Base-by-base conservation (phyloP, 1,140 invertebrate genomes). In the Akabosia matsudoensis region DNA sequence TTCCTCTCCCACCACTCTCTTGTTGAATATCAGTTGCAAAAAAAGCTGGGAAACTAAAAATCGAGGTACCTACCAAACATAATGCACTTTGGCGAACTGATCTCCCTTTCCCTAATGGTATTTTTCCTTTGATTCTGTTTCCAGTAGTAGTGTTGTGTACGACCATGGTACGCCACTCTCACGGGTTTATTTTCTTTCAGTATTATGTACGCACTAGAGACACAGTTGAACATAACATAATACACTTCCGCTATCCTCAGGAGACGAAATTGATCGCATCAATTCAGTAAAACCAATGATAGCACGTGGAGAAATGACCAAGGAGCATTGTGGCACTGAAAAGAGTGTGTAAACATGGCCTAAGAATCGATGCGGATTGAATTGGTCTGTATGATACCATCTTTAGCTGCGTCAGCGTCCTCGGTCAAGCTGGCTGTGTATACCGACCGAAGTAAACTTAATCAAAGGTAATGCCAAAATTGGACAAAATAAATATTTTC, bases 191-290 rank as follows among this genome's bases (percentile, higher is more conserved):
- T 45, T 45, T 45, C 37, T 45, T 45, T 18, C 37, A 45, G 18
- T 7, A 45, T 10, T 18, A 18, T 45, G 37, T 18, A 45, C 37
- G n/a, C n/a, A n/a, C n/a, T n/a, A n/a, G n/a, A n/a, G n/a, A n/a
- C n/a, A n/a, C n/a, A n/a, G n/a, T n/a, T n/a, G 18, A 45, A 45
- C 7, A 45, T 45, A 45, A 10, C 7, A 7, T 45, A 18, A 45
- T 45, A 45, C 18, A 45, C 37, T 45, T 7, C 37, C 18, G 37
- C 37, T 67, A 67, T 67, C 24, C 61, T 30, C 61, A 14, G 61
- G 61, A 67, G 61, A 67, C 28, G 61, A 28, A 67, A 67, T 67
- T 67, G 61, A 67, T 67, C 61, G 61, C 61, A 30, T 67, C 61
- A 67, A 67, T 67, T 67, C 61, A 31, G 61, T 67, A n/a, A 61